These are phyloP conservation scores for Onychomys arenicola DNA, from an alignment of 2,797 vertebrate genomes.

Conservation along the genomic window DNA sequence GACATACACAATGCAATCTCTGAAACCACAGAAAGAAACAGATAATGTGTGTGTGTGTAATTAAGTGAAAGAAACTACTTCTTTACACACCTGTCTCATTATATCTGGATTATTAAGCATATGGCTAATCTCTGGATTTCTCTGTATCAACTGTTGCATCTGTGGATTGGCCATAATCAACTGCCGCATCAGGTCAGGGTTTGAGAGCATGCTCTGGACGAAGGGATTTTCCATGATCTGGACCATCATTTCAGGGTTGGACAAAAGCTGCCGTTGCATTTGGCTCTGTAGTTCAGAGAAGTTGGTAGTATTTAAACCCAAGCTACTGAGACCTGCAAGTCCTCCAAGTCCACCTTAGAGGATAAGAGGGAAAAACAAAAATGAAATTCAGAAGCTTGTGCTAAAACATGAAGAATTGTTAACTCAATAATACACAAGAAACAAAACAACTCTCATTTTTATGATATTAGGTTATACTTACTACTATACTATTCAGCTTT, in stretches of 20 bases:
- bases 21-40: conserved; percentile 4
- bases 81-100: conserved; percentile 91
- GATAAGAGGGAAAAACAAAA: conserved; percentile 38
- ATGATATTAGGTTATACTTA: not conserved
- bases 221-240: conserved; percentile 92
- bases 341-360: conserved; percentile 89
- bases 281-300: conserved; percentile 91
- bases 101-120: conserved; percentile 92
- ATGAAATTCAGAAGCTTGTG: conserved; percentile 35
- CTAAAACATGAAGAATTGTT: conserved; percentile 60
- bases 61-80: conserved; percentile 28
- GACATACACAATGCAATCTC: not conserved
- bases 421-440: conserved; percentile 45
- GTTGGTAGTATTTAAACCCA: conserved; percentile 90
- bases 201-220: conserved; percentile 92
- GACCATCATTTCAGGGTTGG: conserved; percentile 93
- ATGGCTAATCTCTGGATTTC: conserved; percentile 93
- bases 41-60: not conserved
- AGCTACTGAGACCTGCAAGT: conserved; percentile 89
- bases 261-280: conserved; percentile 93
- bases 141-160: conserved; percentile 93
- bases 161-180: conserved; percentile 94
- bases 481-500: not conserved
- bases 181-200: conserved; percentile 91
- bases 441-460: conserved; percentile 24